Evolutionary conservation across 2,113 vertebrate genomes (phyloP), one percentile per base, ranked within the genome.

Genomic region (Nycticebus coucang): DNA sequence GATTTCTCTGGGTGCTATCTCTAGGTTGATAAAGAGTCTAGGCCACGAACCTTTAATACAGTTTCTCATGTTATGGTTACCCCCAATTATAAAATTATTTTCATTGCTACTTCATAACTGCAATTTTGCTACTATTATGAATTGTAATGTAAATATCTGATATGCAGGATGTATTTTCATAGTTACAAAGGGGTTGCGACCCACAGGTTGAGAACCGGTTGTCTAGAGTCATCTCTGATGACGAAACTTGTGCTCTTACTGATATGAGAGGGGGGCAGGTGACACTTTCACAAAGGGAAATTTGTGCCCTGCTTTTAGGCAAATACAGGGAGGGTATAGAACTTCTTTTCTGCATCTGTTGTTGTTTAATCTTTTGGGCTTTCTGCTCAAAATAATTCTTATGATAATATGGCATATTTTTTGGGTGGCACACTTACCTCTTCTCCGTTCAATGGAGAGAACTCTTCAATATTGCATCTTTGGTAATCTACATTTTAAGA

Each of bases 391-490:
- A 92, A 53, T 22, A 33, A 66, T 22, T 59, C 9, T 60, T 57
- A 14, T 7, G 50, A 18, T 37, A 50, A 24, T 68, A 37, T 68
- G 77, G 26, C 2, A 59, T 53, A 53, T 66, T 28, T 72, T 72
- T 12, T 30, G 18, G 55, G 9, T 17, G 28, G 12, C 9, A 3
- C 11, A 33, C 3, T 82, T 37, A 77, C 10, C 6, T 15, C 8
- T 80, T 21, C 33, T 28, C 14, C 12, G 8, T 19, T 7, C 30
- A n/a, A n/a, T 17, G 5, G 26, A 12, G 68, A 35, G 7, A 33
- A 21, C 4, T n/a, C n/a, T 30, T 62, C 21, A 4, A 0, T 9
- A 4, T 7, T 2, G 17, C 0, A 11, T 64, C 45, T 60, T 50
- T 22, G 4, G 4, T 12, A 30, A 79, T 35, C 45, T 7, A 1